Conservation (phyloP, 2,888 invertebrate species). For the Chromoteleia sp. region DNA sequence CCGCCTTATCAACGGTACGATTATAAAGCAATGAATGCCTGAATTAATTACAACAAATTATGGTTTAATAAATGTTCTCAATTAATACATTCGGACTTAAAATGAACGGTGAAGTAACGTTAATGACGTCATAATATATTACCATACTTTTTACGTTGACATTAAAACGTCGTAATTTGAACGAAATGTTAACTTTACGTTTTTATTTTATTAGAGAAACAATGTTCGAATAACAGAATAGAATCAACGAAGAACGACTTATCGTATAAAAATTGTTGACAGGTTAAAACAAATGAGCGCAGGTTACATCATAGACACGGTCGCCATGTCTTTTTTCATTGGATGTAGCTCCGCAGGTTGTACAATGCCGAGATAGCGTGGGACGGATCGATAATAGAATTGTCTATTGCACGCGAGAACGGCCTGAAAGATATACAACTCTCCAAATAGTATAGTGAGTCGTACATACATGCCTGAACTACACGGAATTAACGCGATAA, state of each 20-base stretch:
- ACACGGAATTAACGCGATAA: constrained; percentile 69
- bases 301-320: constrained; percentile 30
- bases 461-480: constrained; percentile 66
- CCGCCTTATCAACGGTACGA: too few species aligned
- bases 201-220: too few species aligned
- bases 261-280: constrained; percentile 23
- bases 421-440: constrained; percentile 78
- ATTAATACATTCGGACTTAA: too few species aligned
- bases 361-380: constrained; percentile 72
- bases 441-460: constrained; percentile 67
- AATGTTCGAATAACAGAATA: not conserved
- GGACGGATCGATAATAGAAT: constrained; percentile 81
- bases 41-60: too few species aligned
- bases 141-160: too few species aligned
- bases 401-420: constrained; percentile 79
- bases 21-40: too few species aligned
- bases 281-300: constrained; percentile 26
- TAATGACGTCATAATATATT: too few species aligned
- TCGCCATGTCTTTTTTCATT: constrained; percentile 47
- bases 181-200: too few species aligned
- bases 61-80: too few species aligned
- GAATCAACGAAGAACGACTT: not conserved
- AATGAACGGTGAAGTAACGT: too few species aligned
- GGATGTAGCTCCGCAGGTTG: constrained; percentile 46
- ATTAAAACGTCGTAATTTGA: too few species aligned